These are phyloP conservation scores for Andrena marginata DNA, from an alignment of 2,888 invertebrate species.

Conservation along the genomic window DNA sequence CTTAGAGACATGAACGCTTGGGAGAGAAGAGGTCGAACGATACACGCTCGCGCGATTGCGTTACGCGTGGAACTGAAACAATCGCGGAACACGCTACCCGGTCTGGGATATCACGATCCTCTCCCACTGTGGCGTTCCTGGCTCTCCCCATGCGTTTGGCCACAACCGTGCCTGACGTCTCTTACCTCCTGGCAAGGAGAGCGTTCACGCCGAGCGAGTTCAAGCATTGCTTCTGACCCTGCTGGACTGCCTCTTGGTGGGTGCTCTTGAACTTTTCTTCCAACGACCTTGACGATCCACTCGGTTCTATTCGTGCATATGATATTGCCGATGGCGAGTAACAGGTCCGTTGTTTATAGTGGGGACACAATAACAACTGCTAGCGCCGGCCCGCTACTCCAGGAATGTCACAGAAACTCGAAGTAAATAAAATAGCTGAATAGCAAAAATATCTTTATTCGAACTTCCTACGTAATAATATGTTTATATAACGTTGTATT, in stretches of 20 bases:
- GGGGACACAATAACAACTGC: too few relatives aligned
- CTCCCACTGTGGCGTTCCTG: slow-evolving; percentile 55
- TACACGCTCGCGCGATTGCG: slow-evolving; percentile 47
- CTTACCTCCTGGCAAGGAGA: neutral
- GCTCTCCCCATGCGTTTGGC: slow-evolving; percentile 17
- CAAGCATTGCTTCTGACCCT: neutral
- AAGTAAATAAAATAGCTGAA: too few relatives aligned
- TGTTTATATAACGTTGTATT: too few relatives aligned
- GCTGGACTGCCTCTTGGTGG: neutral
- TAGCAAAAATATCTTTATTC: too few relatives aligned
- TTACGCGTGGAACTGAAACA: slow-evolving; percentile 60
- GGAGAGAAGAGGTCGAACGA: slow-evolving; percentile 11
- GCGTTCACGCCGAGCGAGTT: neutral
- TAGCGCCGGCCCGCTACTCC: too few relatives aligned
- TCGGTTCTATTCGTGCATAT: neutral
- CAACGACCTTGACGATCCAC: neutral
- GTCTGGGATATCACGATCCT: slow-evolving; percentile 53
- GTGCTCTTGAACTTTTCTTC: neutral
- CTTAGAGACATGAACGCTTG: neutral
- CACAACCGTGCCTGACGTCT: neutral
- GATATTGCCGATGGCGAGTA: too few relatives aligned
- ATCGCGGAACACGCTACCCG: slow-evolving; percentile 39
- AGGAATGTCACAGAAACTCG: too few relatives aligned
- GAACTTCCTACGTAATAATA: too few relatives aligned
- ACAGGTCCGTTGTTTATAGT: too few relatives aligned